Conservation (phyloP, 2,888 invertebrate species). For the Polydrusus cervinus region DNA sequence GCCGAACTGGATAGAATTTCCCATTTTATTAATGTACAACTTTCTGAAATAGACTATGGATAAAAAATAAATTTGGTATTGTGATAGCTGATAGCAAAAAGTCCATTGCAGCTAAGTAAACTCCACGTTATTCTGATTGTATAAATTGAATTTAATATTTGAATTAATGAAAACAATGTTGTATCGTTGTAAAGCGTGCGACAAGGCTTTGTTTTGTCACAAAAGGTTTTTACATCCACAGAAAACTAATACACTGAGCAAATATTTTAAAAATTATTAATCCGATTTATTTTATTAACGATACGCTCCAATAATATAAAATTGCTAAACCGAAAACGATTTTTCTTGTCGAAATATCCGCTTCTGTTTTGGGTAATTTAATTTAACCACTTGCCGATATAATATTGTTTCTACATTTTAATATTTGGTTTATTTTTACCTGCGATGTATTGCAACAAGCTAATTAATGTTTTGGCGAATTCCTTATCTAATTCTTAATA, state of each 20-base stretch:
- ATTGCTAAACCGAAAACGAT: slow-evolving; percentile 30
- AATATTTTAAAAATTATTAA: neutral
- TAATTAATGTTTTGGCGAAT: slow-evolving; percentile 2
- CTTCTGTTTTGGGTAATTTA: slow-evolving; percentile 31
- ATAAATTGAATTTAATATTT: no score
- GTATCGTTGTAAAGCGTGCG: no score
- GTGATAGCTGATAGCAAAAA: no score
- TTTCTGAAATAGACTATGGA: no score
- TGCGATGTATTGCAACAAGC: slow-evolving; percentile 2
- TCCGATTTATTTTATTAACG: slow-evolving; percentile 8
- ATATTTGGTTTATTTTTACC: slow-evolving; percentile 21
- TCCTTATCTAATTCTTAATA: neutral
- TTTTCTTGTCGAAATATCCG: slow-evolving; percentile 29
- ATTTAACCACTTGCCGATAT: slow-evolving; percentile 30
- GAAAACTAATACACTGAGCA: neutral
- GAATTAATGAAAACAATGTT: no score
- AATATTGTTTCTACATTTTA: slow-evolving; percentile 32
- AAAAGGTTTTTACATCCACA: neutral
- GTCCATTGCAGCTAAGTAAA: neutral
- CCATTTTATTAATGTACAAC: no score
- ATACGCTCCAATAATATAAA: slow-evolving; percentile 44
- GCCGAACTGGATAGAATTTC: no score
- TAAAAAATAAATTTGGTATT: no score
- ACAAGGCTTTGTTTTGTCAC: neutral
- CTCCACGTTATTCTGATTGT: neutral